Evolutionary conservation across 1,140 invertebrate species (phyloP), one percentile per base, ranked within the genome.

Genomic region (Zophobas morio): DNA sequence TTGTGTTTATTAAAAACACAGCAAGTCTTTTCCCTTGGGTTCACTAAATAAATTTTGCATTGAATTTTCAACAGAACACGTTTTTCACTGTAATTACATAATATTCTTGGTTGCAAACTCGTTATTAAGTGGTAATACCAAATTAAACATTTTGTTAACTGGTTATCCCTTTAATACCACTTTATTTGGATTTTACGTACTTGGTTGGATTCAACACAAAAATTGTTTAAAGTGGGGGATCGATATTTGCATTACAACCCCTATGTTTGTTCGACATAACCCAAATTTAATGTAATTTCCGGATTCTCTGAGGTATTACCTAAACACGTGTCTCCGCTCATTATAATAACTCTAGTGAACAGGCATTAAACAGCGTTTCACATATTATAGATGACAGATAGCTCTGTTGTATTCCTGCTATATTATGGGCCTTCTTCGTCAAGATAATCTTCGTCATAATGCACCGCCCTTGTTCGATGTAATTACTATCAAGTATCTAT

Each of bases 321-420:
- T 56, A 36, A 54, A 73, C 71, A 73, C 71, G 54, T 73, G 71
- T 73, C 71, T 42, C 39, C 35, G 71, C 71, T 73, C 71, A 73
- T 73, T 73, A 73, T 73, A 73, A 73, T 73, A 73, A 73, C 49
- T 73, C 49, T 39, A 73, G 37, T 56, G 54, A 73, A 73, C 71
- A 73, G 32, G 71, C 71, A 73, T 73, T 73, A 73, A 20, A 73
- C 71, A 54, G 6, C 42, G 36, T 73, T 73, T 73, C 71, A 73
- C 71, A 54, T 73, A 56, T 56, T 73, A 73, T 73, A 36, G 49
- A 73, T 73, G 71, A 73, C 71, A 73, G 71, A 73, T 73, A 73
- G 71, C 49, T 73, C 49, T 73, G 71, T 73, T 56, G 49, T 72
- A n/a, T 51, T 72, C 46, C 51, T 36, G 32, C 40, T 56, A 49